Percentiles rank a stretch among this genome's conserved stretches.
Evolutionary conservation across 2,888 invertebrate species (phyloP).

Genomic region (Gymnoscelis rufifasciata): DNA sequence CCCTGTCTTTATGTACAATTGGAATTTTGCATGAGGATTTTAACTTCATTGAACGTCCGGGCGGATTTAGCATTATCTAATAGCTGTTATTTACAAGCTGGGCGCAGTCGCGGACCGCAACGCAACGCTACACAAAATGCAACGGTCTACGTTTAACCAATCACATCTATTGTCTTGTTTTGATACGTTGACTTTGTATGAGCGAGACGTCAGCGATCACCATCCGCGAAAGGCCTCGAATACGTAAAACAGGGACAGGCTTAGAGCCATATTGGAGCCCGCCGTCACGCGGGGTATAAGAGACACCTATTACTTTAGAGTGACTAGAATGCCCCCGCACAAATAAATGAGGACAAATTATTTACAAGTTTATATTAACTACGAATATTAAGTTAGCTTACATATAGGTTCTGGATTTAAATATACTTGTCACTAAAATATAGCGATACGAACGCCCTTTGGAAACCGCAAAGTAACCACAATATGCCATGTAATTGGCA

Average conservation of each 20-base stretch:
- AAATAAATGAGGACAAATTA: constrained; percentile 44
- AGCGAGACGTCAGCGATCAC: background rate
- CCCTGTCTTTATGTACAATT: constrained; percentile 48
- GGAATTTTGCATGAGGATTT: constrained; percentile 28
- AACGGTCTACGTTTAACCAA: background rate
- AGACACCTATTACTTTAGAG: constrained; percentile 49
- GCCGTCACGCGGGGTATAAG: constrained; percentile 26
- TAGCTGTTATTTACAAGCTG: constrained; percentile 54
- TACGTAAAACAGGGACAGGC: constrained; percentile 28
- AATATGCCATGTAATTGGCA: constrained; percentile 45
- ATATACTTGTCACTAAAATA: constrained; percentile 40
- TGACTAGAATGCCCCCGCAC: constrained; percentile 67
- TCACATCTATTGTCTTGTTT: background rate
- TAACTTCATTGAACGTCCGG: constrained; percentile 24
- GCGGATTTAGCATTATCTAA: constrained; percentile 21
- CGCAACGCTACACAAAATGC: background rate
- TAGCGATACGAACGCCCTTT: constrained; percentile 43
- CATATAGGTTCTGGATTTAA: constrained; percentile 44
- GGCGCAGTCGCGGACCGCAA: constrained; percentile 1
- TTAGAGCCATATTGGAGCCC: constrained; percentile 38
- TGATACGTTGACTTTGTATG: background rate
- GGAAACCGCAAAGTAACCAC: constrained; percentile 42
- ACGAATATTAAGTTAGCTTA: constrained; percentile 64
- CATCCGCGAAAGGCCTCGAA: background rate
- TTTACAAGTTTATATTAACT: constrained; percentile 53